Evolutionary conservation across 2,113 vertebrate species (phyloP).

Genomic region (Chaenocephalus aceratus): DNA sequence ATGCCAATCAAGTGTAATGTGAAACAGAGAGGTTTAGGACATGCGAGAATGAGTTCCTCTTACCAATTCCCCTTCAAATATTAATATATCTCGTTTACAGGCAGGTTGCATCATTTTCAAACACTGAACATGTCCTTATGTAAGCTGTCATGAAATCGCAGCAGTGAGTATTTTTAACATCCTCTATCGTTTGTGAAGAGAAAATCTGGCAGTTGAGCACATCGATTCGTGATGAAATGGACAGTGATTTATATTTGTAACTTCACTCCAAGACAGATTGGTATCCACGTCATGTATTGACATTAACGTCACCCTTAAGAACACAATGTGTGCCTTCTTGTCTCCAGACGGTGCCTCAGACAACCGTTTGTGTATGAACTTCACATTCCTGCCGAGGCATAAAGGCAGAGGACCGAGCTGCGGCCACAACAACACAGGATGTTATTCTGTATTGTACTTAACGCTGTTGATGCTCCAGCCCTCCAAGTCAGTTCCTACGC

Average conservation of each 20-base stretch:
- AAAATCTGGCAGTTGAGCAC: not conserved
- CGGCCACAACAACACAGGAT: slow-evolving; percentile 69
- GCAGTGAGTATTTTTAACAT: not conserved
- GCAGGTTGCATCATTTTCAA: not conserved
- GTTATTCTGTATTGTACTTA: slow-evolving; percentile 53
- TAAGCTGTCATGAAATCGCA: not conserved
- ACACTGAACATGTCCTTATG: not conserved
- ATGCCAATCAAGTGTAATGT: not conserved
- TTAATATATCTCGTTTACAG: not conserved
- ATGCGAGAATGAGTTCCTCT: not conserved
- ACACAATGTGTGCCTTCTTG: slow-evolving; percentile 9
- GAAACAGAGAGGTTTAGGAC: too few relatives aligned
- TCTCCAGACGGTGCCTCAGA: slow-evolving; percentile 20
- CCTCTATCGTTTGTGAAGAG: not conserved
- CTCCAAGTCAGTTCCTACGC: slow-evolving; percentile 55
- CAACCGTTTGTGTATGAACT: slow-evolving; percentile 47
- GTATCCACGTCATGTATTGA: slow-evolving; percentile 2
- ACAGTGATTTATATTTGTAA: slow-evolving; percentile 1
- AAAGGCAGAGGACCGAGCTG: slow-evolving; percentile 52
- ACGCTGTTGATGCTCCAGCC: slow-evolving; percentile 56
- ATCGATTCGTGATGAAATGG: not conserved
- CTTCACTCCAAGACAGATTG: not conserved
- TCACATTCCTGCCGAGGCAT: slow-evolving; percentile 58
- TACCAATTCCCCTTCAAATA: not conserved
- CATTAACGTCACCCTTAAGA: slow-evolving; percentile 7